Evolutionary conservation across 2,888 invertebrate genomes (phyloP), one percentile per base, ranked within the genome.

Genomic region (Thumatha senex): DNA sequence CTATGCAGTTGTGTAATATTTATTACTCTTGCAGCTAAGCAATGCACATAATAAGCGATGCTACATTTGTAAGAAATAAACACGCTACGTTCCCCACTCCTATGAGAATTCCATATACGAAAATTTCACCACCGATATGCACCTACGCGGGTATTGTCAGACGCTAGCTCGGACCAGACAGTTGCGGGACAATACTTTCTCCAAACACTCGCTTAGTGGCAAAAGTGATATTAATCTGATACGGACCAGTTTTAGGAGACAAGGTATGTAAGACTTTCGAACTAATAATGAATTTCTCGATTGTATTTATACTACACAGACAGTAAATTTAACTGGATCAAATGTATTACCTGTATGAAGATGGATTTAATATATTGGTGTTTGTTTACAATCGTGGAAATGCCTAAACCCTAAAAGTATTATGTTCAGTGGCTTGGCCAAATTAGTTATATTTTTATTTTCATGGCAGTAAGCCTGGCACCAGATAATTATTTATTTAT

Each of bases 201-300:
- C 42, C 12, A 44, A 44, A 10, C 35, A 35, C 18, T 39, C 36
- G 18, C 42, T 14, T 14, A 43, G 18, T 62, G 41, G 54, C 67
- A 59, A 61, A 65, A 69, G 68, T 67, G 63, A 41, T 54, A 54
- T 51, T 50, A 48, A 50, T 36, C 34, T 43, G 34, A 42, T 55
- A 11, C 18, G 39, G 39, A 46, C 38, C 47, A 47, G 40, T 34
- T 54, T 45, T 46, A 51, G 50, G 54, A 60, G 43, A 40, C 38
- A 45, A 58, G 69, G 67, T 67, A 69, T 43, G 66, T 58, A 38
- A 39, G 7, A 69, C 67, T 67, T 67, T 67, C 69, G 54, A 53
- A 55, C 63, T 55, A 40, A 2, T 40, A 18, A n/a, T 24, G 11
- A 24, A 44, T 24, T 29, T 44, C 35, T 24, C 35, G 29, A 24